These are phyloP conservation scores for Neuroterus valhalla DNA, from an alignment of 1,140 invertebrate species.

Conservation along the genomic window DNA sequence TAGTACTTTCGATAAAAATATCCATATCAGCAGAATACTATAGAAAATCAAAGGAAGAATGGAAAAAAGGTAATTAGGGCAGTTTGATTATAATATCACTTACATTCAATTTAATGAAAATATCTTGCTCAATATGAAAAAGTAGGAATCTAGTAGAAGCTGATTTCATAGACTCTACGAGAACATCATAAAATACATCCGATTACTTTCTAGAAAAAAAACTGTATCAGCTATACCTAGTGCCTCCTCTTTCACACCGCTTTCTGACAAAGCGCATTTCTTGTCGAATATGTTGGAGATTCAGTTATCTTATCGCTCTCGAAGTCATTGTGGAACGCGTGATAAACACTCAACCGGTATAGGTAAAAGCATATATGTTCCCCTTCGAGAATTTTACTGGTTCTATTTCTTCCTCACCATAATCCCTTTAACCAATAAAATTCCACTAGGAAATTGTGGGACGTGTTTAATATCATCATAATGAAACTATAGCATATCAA, in stretches of 20 bases:
- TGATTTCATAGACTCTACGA: neutral
- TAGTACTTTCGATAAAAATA: too few species aligned
- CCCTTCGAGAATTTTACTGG: neutral
- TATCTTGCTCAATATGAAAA: too few species aligned
- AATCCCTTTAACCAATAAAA: neutral
- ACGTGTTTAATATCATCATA: too few species aligned
- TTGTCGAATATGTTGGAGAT: slow-evolving; percentile 7
- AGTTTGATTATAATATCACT: too few species aligned
- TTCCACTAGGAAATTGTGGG: too few species aligned
- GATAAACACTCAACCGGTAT: slow-evolving; percentile 1
- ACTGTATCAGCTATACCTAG: neutral
- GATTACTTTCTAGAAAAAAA: neutral
- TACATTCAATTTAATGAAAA: too few species aligned
- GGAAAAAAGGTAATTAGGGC: too few species aligned
- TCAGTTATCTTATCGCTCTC: slow-evolving; percentile 22
- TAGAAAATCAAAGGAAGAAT: too few species aligned
- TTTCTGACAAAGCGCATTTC: neutral
- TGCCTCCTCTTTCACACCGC: slow-evolving; percentile 14
- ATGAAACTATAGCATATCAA: too few species aligned
- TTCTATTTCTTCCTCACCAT: neutral
- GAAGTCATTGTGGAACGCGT: neutral
- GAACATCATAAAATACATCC: neutral
- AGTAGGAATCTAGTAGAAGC: too few species aligned
- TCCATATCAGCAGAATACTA: too few species aligned
- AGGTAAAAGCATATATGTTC: neutral